Base-by-base conservation (phyloP, 2,797 vertebrate species). In the Steatocranus sp. region DNA sequence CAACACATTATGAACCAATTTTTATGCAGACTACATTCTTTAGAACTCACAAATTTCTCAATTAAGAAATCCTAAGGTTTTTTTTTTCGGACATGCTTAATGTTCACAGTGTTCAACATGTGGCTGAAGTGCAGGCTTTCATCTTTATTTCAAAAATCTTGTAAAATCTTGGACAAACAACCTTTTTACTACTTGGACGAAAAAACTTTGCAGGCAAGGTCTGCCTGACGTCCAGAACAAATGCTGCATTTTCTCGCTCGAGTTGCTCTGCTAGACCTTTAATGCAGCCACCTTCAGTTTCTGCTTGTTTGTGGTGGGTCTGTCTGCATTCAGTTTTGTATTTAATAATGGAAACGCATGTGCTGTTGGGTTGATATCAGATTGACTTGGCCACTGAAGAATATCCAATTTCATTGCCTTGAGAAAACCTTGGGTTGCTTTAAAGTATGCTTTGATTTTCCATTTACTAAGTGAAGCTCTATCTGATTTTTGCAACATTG, bases 201-300 rank as follows among this genome's bases (percentile, higher is more conserved):
- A 25, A 43, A 36, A 38, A 4, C 18, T 36, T 63, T 63, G 58
- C 32, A 63, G 58, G 6, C 30, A 61, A 34, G 17, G n/a, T 4
- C 18, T 63, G 58, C 7, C 18, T 36, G 58, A 20, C 1, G 1
- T 14, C 63, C 10, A 2, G 0, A 0, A 17, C 36, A 43, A 68
- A 68, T 68, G 20, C 20, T 27, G 1, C 15, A 25, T 25, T 70
- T 43, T 25, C 23, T 43, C 0, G 1, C 38, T 43, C 9, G 1
- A 68, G 38, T 2, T 68, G 20, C 12, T 25, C 36, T 23, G 63
- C 63, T 43, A 43, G 63, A 2, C 9, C 38, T 43, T 68, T 68
- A 43, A 38, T 68, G 36, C 36, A 61, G 58, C 11, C 58, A 61
- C 32, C 11, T 61, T 36, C 18, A 61, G 32, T 61, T 61, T 36